These are phyloP conservation scores for Diorhabda carinulata DNA, from an alignment of 1,140 invertebrate species.

Conservation along the genomic window DNA sequence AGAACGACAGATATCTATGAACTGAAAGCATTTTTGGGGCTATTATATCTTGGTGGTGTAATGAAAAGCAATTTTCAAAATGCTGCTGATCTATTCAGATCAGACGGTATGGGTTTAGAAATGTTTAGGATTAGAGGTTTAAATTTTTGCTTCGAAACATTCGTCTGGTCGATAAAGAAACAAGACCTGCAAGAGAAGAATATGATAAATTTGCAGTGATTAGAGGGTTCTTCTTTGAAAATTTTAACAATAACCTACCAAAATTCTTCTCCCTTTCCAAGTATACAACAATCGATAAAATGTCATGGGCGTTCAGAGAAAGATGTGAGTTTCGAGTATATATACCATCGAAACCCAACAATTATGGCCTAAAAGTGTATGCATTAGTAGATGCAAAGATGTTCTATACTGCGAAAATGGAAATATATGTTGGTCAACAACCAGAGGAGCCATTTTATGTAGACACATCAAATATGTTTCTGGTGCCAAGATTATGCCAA, in stretches of 20 bases:
- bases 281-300: background rate
- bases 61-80: too few species aligned
- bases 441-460: too few species aligned
- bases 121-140: conserved; percentile 17
- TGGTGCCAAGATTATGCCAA: conserved; percentile 23
- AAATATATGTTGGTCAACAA: too few species aligned
- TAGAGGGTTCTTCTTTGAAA: conserved; percentile 16
- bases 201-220: conserved; percentile 12
- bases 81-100: too few species aligned
- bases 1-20: background rate
- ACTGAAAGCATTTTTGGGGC: conserved; percentile 9
- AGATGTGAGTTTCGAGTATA: too few species aligned
- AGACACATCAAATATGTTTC: background rate
- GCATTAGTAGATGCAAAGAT: conserved; percentile 20
- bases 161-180: conserved; percentile 13
- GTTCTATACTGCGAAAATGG: too few species aligned
- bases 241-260: conserved; percentile 14
- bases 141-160: background rate
- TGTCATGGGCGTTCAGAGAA: too few species aligned
- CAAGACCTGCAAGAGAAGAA: background rate
- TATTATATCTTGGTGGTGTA: background rate
- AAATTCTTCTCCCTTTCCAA: conserved; percentile 14
- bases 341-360: too few species aligned
- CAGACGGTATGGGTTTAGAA: background rate
- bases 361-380: conserved; percentile 24